Evolutionary conservation across 2,797 vertebrate genomes (phyloP), one percentile per base, ranked within the genome.

Genomic region (Psittacula echo): DNA sequence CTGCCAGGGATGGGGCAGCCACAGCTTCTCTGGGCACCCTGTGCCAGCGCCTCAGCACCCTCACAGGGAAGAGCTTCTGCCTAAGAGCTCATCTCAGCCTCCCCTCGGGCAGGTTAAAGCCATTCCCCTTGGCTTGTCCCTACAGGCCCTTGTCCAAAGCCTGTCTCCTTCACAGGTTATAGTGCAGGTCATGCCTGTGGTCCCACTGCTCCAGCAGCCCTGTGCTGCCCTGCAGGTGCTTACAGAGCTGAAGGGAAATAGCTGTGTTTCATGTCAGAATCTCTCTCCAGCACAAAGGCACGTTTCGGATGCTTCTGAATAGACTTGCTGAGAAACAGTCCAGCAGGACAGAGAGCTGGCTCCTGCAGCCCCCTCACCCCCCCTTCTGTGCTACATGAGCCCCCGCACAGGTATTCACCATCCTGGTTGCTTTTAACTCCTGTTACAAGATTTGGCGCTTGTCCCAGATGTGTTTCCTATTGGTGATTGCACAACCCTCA

Each of bases 201-300:
- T 58, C 32, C 13, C 32, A 1, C 66, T 4, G 0, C 6, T 23
- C 50, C 54, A 9, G n/a, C 1, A 37, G 20, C 60, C 4, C 27
- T 2, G n/a, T 37, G 80, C 76, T 74, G 77, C 92, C 37, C 54
- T 20, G 7, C 23, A 42, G 53, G 29, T 5, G 3, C 53, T 45
- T 3, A 3, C 0, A 6, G 22, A 53, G 32, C 32, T 0, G 4
- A 61, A 70, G 23, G 50, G 17, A 61, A 68, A 14, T 6, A n/a
- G 32, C 54, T 56, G 20, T 13, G 32, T 22, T 56, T 56, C 54
- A 56, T 14, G 20, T 56, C 20, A 9, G 53, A 3, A 18, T 5
- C 54, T 62, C 1, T 24, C 27, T 50, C 10, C 27, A 39, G 6
- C 53, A 53, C 27, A 42, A 66, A 85, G 66, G 29, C n/a, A 6